phyloP scores from a whole-genome alignment of 2,888 invertebrate genomes.

The Luperina testacea region DNA sequence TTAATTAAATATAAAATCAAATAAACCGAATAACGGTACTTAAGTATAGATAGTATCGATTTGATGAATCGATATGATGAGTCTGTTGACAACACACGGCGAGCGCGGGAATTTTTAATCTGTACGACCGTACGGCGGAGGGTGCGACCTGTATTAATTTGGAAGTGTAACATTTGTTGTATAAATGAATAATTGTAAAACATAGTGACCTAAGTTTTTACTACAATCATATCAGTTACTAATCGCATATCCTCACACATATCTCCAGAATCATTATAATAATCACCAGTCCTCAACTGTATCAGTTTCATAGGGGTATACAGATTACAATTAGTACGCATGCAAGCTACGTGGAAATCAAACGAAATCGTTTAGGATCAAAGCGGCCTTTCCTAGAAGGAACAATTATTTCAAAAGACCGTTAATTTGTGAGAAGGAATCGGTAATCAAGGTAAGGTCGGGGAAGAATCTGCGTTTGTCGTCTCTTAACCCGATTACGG shows the following conservation, averaged over 20 bases:
- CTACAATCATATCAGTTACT: not conserved
- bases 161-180: too few relatives aligned
- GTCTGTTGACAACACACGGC: too few relatives aligned
- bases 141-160: too few relatives aligned
- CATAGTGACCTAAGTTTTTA: too few relatives aligned
- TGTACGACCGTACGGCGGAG: too few relatives aligned
- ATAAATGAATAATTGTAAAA: too few relatives aligned
- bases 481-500: too few relatives aligned
- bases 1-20: too few relatives aligned
- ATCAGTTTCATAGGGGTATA: not conserved
- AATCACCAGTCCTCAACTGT: not conserved
- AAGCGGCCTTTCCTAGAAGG: not conserved
- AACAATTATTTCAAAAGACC: slow-evolving; percentile 2
- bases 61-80: too few relatives aligned
- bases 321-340: not conserved
- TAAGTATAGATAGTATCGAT: too few relatives aligned
- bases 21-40: too few relatives aligned
- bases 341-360: not conserved
- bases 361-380: not conserved
- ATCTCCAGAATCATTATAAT: slow-evolving; percentile 11
- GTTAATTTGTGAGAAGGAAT: slow-evolving; percentile 7
- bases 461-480: not conserved
- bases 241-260: not conserved
- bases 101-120: too few relatives aligned
- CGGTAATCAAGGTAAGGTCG: not conserved